Percentiles rank a stretch among this genome's conserved stretches.
Evolutionary conservation across 2,113 vertebrate genomes (phyloP).

Genomic region (Shinisaurus crocodilurus): DNA sequence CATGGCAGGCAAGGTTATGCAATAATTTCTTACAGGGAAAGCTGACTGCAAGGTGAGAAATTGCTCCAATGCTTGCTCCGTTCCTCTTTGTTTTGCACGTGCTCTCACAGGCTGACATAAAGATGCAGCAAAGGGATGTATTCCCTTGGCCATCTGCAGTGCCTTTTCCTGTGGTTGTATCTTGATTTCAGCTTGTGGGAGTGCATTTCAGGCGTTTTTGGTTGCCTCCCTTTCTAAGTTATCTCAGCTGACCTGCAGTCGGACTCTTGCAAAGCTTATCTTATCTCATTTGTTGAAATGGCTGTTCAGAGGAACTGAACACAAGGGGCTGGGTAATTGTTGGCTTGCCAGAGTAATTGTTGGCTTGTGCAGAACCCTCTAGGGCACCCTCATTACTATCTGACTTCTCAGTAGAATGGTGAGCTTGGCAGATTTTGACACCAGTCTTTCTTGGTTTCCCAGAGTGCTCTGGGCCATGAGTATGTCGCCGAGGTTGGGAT

Average conservation of each 20-base stretch:
- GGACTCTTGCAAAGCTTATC: not conserved
- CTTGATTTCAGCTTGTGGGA: not conserved
- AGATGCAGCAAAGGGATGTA: not conserved
- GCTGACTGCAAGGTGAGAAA: not conserved
- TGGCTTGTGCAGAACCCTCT: no score
- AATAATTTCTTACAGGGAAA: not conserved
- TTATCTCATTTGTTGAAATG: not conserved
- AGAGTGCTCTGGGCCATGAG: constrained; percentile 90
- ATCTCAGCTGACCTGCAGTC: not conserved
- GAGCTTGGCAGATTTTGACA: not conserved
- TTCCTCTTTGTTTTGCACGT: not conserved
- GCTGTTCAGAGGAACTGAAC: not conserved
- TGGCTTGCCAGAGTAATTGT: no score
- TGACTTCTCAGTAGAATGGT: not conserved
- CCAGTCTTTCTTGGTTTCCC: constrained; percentile 28
- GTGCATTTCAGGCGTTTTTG: not conserved
- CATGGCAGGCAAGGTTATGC: not conserved
- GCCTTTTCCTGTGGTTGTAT: not conserved
- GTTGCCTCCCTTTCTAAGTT: not conserved
- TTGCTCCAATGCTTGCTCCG: not conserved
- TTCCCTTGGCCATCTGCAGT: not conserved
- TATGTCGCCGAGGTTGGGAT: constrained; percentile 87
- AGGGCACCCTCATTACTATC: not conserved
- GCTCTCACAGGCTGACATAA: not conserved
- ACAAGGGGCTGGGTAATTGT: not conserved